Evolutionary conservation across 2,113 vertebrate species (phyloP).

Genomic region (Crotalus viridis): DNA sequence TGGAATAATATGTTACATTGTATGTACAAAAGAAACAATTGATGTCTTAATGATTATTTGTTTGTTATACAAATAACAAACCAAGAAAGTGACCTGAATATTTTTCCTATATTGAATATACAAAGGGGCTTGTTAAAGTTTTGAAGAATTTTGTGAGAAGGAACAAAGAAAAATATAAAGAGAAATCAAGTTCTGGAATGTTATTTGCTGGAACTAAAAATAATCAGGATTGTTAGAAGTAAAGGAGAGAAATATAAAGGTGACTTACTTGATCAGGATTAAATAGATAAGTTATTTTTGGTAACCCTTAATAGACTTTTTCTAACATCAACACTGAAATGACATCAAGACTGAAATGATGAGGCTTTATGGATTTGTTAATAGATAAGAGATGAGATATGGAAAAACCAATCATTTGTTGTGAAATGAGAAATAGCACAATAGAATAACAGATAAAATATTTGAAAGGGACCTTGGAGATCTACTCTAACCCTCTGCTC

Average conservation of each 20-base stretch:
- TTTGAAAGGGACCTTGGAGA: no score
- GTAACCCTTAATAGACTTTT: not conserved
- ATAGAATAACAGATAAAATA: no score
- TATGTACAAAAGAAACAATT: not conserved
- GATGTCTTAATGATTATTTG: not conserved
- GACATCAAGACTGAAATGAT: not conserved
- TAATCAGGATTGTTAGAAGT: not conserved
- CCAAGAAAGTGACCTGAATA: not conserved
- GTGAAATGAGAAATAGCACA: no score
- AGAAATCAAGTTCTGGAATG: not conserved
- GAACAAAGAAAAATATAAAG: not conserved
- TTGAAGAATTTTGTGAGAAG: not conserved
- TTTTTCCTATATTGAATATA: not conserved
- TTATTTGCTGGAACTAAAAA: not conserved
- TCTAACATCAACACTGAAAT: not conserved
- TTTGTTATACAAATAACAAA: not conserved
- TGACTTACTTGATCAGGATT: not conserved
- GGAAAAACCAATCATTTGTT: not conserved
- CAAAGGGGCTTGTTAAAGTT: not conserved
- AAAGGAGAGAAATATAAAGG: not conserved
- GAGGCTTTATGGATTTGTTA: not conserved
- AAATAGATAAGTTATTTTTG: not conserved
- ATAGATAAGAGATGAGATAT: not conserved
- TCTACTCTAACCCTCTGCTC: no score
- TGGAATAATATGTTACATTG: not conserved